phyloP scores from a whole-genome alignment of 2,888 invertebrate species.

The Arctia plantaginis region DNA sequence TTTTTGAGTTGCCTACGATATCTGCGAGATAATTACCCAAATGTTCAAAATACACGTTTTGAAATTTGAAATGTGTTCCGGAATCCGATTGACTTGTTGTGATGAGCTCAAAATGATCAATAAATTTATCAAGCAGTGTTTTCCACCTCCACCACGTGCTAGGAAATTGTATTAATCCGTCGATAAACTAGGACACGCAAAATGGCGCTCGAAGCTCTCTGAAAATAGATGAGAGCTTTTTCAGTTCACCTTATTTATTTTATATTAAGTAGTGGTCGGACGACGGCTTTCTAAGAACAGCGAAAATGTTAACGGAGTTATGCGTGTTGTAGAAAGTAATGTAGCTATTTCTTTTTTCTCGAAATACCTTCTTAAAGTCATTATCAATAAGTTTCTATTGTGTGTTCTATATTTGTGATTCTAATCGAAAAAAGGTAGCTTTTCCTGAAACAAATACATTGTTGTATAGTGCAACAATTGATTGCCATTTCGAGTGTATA shows the following conservation, averaged over 20 bases:
- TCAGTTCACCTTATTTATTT: constrained; percentile 59
- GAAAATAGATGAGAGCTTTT: constrained; percentile 62
- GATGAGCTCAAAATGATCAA: constrained; percentile 47
- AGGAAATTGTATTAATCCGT: constrained; percentile 59
- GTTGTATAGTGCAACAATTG: constrained; percentile 26
- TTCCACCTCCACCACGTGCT: constrained; percentile 51
- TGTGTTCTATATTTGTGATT: constrained; percentile 18
- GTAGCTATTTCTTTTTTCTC: constrained; percentile 27
- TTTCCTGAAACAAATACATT: constrained; percentile 24
- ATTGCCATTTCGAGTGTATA: neutral
- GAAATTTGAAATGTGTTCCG: neutral
- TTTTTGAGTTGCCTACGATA: neutral
- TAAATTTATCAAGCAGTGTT: constrained; percentile 51
- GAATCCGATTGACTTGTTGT: constrained; percentile 32
- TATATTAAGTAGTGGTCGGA: constrained; percentile 53
- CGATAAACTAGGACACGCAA: constrained; percentile 59
- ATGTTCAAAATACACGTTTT: neutral
- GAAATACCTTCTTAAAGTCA: constrained; percentile 28
- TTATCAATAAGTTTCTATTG: constrained; percentile 17
- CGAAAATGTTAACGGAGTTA: constrained; percentile 36
- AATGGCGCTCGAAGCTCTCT: constrained; percentile 57
- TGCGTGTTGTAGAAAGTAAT: constrained; percentile 44
- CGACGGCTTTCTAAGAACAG: constrained; percentile 36
- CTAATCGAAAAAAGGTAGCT: constrained; percentile 16
- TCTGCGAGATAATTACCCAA: neutral